Percentiles rank a stretch among this genome's conserved stretches.
phyloP scores from a whole-genome alignment of 2,113 vertebrate species.

The Myotis davidii region DNA sequence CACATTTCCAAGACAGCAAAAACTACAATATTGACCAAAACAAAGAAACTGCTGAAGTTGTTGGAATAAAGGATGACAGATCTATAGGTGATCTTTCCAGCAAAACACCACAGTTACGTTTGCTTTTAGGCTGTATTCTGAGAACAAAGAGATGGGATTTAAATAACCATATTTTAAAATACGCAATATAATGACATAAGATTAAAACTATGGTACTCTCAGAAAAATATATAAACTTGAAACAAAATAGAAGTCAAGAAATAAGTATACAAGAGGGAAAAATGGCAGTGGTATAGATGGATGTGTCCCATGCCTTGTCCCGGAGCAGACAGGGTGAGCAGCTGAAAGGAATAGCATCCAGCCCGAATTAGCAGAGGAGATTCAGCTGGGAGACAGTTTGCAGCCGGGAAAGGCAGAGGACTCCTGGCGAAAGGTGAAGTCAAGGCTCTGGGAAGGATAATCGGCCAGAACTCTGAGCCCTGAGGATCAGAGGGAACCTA shows the following conservation, averaged over 20 bases:
- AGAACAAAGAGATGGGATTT: neutral
- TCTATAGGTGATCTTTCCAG: neutral
- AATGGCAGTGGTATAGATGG: no score
- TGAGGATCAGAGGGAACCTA: no score
- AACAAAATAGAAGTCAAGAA: constrained; percentile 31
- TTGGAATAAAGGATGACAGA: neutral
- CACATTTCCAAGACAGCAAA: constrained; percentile 3
- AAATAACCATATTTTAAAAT: constrained; percentile 3
- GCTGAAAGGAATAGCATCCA: no score
- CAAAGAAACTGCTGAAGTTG: constrained; percentile 24
- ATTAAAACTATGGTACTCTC: neutral
- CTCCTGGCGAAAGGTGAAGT: no score
- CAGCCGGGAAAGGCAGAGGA: no score
- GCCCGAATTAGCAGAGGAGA: no score
- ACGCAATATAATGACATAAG: neutral
- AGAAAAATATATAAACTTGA: neutral
- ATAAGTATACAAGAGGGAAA: neutral
- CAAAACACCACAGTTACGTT: neutral
- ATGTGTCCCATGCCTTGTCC: no score
- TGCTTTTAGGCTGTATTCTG: neutral
- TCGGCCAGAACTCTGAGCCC: no score
- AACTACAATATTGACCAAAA: constrained; percentile 23
- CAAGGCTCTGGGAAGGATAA: no score
- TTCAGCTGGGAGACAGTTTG: no score
- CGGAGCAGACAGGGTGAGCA: no score